Conservation (phyloP, 1,140 invertebrate genomes). For the Dysdera silvatica region DNA sequence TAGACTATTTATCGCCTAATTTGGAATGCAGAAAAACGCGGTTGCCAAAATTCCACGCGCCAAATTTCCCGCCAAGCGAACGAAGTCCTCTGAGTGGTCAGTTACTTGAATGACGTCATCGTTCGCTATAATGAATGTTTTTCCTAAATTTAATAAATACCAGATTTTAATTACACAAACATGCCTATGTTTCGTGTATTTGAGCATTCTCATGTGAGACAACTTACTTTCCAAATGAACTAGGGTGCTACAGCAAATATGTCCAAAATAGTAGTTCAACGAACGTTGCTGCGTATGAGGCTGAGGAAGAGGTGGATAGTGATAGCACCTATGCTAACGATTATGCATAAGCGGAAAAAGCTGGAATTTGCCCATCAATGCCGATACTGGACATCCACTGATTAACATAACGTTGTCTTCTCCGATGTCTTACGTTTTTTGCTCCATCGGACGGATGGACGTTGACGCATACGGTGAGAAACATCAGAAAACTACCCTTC, state of each 20-base stretch:
- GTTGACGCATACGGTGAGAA: background rate
- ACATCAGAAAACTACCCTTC: background rate
- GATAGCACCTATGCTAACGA: background rate
- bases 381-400: background rate
- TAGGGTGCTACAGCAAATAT: background rate
- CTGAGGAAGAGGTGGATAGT: background rate
- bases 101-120: no score
- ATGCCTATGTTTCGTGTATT: background rate
- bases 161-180: no score
- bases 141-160: no score
- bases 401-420: background rate
- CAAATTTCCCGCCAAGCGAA: no score
- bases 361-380: slow-evolving; percentile 3
- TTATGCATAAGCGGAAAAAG: background rate
- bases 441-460: background rate
- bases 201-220: background rate
- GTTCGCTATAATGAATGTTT: no score
- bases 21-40: no score
- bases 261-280: background rate
- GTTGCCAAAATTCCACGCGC: no score
- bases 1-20: no score
- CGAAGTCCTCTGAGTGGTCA: no score
- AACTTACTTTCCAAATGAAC: background rate
- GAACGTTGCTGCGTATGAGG: background rate
- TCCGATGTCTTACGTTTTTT: slow-evolving; percentile 1